phyloP scores from a whole-genome alignment of 2,888 invertebrate species.

The Candidula unifasciata region DNA sequence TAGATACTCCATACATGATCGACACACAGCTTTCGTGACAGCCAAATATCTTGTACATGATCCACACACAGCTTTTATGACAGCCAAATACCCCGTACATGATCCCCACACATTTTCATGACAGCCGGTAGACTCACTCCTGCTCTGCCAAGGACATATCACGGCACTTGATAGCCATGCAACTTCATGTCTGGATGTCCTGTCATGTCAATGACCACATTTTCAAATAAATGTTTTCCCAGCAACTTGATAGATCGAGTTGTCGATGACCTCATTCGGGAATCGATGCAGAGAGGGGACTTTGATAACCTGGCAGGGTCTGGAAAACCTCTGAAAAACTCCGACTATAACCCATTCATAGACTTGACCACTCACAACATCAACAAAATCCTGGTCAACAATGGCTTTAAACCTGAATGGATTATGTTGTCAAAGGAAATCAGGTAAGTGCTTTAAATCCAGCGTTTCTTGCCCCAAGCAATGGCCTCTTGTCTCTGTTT shows the following conservation, averaged over 20 bases:
- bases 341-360: conserved; percentile 88
- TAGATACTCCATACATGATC: too few species aligned
- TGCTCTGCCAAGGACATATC: neutral
- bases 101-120: too few species aligned
- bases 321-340: conserved; percentile 87
- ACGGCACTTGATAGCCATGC: neutral
- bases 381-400: conserved; percentile 90
- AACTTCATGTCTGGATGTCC: too few species aligned
- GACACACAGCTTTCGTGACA: too few species aligned
- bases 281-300: conserved; percentile 92
- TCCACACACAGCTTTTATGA: too few species aligned
- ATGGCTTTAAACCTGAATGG: conserved; percentile 95
- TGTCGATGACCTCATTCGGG: conserved; percentile 93
- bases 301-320: conserved; percentile 89
- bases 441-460: conserved; percentile 81
- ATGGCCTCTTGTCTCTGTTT: too few species aligned
- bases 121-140: too few species aligned
- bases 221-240: conserved; percentile 37
- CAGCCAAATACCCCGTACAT: too few species aligned
- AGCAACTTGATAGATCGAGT: conserved; percentile 88
- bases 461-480: neutral
- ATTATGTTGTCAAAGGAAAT: conserved; percentile 91
- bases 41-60: too few species aligned
- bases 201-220: neutral
- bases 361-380: conserved; percentile 92